These are phyloP conservation scores for Trematomus bernacchii DNA, from an alignment of 2,797 vertebrate genomes.

Conservation along the genomic window DNA sequence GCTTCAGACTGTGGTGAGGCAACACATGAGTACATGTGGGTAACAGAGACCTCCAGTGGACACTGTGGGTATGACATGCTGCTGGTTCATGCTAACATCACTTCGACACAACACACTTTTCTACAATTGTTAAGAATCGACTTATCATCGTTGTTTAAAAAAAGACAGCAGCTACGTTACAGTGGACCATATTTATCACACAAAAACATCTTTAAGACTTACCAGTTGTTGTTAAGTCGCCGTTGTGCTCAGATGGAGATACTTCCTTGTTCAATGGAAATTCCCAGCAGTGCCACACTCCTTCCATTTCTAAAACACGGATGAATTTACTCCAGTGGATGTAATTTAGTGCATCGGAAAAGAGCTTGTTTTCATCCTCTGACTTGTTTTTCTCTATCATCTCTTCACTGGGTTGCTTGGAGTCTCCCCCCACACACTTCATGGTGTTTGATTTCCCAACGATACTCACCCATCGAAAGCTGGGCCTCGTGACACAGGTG, in stretches of 20 bases:
- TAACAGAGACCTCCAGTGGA: conserved; percentile 62
- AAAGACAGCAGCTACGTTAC: no score
- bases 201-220: background rate
- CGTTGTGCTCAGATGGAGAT: background rate
- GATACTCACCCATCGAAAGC: background rate
- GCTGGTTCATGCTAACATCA: background rate
- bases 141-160: background rate
- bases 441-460: background rate
- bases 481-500: background rate
- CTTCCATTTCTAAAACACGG: background rate
- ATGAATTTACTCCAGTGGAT: background rate
- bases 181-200: no score
- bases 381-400: background rate
- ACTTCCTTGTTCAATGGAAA: background rate
- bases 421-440: background rate
- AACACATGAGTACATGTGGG: conserved; percentile 27
- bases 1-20: conserved; percentile 46
- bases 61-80: background rate
- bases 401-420: background rate
- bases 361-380: no score
- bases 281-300: background rate
- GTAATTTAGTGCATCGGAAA: background rate
- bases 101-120: background rate
- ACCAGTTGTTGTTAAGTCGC: background rate
- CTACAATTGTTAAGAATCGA: no score